Base-by-base conservation (phyloP, 92 coral and sea anemone species). In the Pocillopora grandis region DNA sequence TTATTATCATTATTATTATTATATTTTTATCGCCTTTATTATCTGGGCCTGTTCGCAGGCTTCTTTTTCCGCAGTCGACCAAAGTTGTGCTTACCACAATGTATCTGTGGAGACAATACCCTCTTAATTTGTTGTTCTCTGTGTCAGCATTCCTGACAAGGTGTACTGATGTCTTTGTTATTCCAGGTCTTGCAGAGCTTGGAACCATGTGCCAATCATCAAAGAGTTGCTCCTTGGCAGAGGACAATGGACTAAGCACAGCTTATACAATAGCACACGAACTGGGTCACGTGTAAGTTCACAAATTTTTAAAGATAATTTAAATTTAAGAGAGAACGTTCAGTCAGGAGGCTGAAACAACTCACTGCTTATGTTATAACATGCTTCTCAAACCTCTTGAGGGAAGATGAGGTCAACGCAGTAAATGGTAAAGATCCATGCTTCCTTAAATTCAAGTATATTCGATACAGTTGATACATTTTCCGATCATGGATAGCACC, bases 231-330 rank as follows among this genome's bases (percentile, higher is more conserved):
- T 76, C 99, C 31, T 89, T 96, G 58, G 99, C 88, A 15, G 99
- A 96, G 73, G 96, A 92, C 85, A 92, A 58, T 49, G 99, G 99
- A 16, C 87, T 94, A 58, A 93, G 95, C 48, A 80, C 95, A 13
- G 95, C 99, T 0, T 96, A 82, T 64, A 96, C 99, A 12, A 83
- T 96, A 31, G 99, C 99, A 7, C 99, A 96, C 77, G 99, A 96
- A 66, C 88, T 96, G n/a, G 99, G 96, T 4, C 99, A 96, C 66
- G 87, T 94, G 99, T 96, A 85, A 90, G 99, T 93, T 20, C 20
- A 56, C 3, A 14, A 8, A 49, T 61, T 1, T 52, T 31, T 15
- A 37, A 31, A 27, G 27, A 27, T n/a, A 15, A 68, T 68, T 33
- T 65, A 37, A 35, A 31, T 27, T 23, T 12, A 71, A 14, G 77